A percentile compares a stretch with the other conserved stretches of the same genome.
Evolutionary conservation across 2,113 vertebrate genomes (phyloP).

Genomic region (Poicephalus gulielmi): DNA sequence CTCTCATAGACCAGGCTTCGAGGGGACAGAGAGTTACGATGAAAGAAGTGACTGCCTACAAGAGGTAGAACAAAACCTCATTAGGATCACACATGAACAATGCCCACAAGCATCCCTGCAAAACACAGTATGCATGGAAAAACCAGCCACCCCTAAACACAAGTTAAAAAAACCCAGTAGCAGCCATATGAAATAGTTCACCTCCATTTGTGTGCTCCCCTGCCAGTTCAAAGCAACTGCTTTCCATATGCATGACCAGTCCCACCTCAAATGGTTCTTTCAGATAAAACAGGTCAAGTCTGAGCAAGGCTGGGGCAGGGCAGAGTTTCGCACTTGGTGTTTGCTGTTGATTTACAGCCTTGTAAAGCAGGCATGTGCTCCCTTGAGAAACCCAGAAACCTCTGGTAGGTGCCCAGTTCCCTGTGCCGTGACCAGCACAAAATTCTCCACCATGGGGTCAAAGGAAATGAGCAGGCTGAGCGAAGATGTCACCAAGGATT

Average conservation of each 20-base stretch:
- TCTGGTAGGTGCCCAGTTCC: neutral
- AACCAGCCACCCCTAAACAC: neutral
- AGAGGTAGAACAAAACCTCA: slow-evolving; percentile 43
- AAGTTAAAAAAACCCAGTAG: neutral
- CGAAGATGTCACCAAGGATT: rapidly evolving
- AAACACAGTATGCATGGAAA: neutral
- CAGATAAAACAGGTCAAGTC: slow-evolving; percentile 14
- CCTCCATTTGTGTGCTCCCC: neutral
- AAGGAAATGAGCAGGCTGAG: neutral
- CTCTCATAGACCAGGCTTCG: slow-evolving; percentile 88
- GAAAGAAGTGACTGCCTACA: slow-evolving; percentile 89
- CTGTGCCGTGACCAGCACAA: neutral
- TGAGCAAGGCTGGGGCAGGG: slow-evolving; percentile 7
- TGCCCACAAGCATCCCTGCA: neutral
- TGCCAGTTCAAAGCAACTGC: neutral
- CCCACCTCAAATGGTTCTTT: neutral
- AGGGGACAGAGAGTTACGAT: slow-evolving; percentile 86
- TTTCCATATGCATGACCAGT: neutral
- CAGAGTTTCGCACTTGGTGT: rapidly evolving
- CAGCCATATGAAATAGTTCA: neutral
- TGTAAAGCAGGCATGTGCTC: neutral
- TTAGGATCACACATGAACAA: neutral
- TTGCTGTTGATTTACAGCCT: neutral
- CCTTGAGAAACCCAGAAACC: neutral
- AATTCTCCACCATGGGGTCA: rapidly evolving